A percentile compares a stretch with the other conserved stretches of the same genome.
Conservation (phyloP, 1,140 invertebrate species). For the Notospermus geniculatus region DNA sequence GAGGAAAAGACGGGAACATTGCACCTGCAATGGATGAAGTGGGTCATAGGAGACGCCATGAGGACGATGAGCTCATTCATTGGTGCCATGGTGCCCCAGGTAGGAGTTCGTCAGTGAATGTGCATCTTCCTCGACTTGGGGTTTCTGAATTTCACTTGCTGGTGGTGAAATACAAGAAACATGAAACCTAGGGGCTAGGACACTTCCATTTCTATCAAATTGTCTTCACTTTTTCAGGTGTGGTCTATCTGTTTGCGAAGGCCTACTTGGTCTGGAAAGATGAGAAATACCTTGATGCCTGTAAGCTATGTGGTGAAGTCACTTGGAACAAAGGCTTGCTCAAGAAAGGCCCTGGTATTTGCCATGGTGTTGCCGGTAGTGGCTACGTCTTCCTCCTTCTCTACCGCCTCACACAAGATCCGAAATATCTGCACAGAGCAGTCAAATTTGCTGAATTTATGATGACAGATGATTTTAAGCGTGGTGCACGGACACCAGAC, state of each 20-base stretch:
- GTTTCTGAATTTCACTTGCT: neutral
- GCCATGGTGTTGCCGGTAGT: slow-evolving; percentile 82
- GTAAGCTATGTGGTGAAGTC: slow-evolving; percentile 69
- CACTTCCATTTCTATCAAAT: slow-evolving; percentile 1
- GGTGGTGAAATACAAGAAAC: neutral
- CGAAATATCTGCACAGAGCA: slow-evolving; percentile 72
- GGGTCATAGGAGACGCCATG: slow-evolving; percentile 39
- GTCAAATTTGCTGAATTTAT: slow-evolving; percentile 76
- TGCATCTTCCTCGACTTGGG: no score
- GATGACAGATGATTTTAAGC: slow-evolving; percentile 64
- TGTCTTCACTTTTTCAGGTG: slow-evolving; percentile 58
- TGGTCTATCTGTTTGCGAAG: slow-evolving; percentile 77
- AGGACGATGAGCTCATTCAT: slow-evolving; percentile 70
- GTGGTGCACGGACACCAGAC: slow-evolving; percentile 73
- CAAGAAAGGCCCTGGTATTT: slow-evolving; percentile 73
- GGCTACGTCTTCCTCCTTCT: slow-evolving; percentile 81
- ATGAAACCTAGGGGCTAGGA: neutral
- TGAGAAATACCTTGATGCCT: slow-evolving; percentile 69
- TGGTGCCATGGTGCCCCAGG: slow-evolving; percentile 86
- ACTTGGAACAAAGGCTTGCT: slow-evolving; percentile 78
- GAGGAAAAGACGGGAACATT: slow-evolving; percentile 73
- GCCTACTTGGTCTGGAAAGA: slow-evolving; percentile 75
- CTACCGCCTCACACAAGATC: slow-evolving; percentile 72
- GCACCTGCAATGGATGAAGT: slow-evolving; percentile 74
- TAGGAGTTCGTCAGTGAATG: no score